Percentiles rank a stretch among this genome's conserved stretches.
Conservation (phyloP, 1,140 invertebrate species). For the Drosophila asahinai region DNA sequence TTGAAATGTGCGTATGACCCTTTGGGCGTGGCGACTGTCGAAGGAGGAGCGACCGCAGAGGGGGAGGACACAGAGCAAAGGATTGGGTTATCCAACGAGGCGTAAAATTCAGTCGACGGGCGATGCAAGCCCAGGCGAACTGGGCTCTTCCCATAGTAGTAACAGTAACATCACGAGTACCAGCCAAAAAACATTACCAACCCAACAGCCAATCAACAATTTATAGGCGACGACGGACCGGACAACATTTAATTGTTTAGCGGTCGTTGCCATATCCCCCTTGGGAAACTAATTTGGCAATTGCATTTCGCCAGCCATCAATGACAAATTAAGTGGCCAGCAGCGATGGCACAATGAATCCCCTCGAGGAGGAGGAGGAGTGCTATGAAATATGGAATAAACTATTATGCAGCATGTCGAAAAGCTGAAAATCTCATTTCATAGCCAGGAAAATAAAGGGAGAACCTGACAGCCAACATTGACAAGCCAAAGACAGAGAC, state of each 20-base stretch:
- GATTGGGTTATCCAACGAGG: constrained; percentile 59
- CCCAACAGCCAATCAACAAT: constrained; percentile 66
- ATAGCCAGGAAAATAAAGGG: constrained; percentile 34
- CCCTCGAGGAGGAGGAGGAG: background rate
- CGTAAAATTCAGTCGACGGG: constrained; percentile 76
- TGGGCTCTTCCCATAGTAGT: constrained; percentile 15
- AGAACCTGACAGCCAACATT: constrained; percentile 53
- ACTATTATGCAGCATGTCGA: constrained; percentile 63
- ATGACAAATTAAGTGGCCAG: constrained; percentile 44
- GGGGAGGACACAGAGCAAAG: constrained; percentile 3
- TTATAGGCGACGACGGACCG: constrained; percentile 59
- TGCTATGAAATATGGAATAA: constrained; percentile 43
- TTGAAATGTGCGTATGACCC: constrained; percentile 69
- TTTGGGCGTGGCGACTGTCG: constrained; percentile 9
- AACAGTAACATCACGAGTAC: constrained; percentile 2
- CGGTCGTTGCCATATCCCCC: background rate
- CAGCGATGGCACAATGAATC: constrained; percentile 18
- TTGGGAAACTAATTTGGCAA: constrained; percentile 52
- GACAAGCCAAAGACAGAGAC: constrained; percentile 55
- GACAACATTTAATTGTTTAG: constrained; percentile 64
- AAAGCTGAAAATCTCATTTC: constrained; percentile 76
- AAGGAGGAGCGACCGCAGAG: constrained; percentile 23
- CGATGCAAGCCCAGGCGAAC: constrained; percentile 62
- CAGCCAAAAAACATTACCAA: constrained; percentile 18
- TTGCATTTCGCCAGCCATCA: constrained; percentile 45